Percentiles rank a stretch among this genome's conserved stretches.
Conservation (phyloP, 2,113 vertebrate genomes). For the Nymphicus hollandicus region DNA sequence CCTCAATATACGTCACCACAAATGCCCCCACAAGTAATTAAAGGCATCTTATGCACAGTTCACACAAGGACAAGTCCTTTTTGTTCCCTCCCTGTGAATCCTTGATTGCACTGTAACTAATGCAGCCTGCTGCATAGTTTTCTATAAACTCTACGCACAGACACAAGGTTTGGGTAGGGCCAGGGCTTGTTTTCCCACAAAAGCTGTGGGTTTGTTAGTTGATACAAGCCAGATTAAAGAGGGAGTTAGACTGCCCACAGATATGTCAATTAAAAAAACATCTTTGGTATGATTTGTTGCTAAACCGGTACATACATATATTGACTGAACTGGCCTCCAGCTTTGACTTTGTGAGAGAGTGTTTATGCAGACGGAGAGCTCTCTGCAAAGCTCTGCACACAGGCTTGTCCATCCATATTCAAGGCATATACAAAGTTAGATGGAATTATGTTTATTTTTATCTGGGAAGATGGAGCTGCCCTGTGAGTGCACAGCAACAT, state of each 20-base stretch:
- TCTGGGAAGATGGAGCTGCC: not conserved
- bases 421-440: not conserved
- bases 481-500: not conserved
- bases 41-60: conserved; percentile 32
- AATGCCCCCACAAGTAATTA: conserved; percentile 14
- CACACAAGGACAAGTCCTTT: conserved; percentile 35
- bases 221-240: not conserved
- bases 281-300: not conserved
- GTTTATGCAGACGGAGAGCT: not conserved
- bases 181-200: not conserved
- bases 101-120: conserved; percentile 21
- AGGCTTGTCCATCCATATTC: not conserved
- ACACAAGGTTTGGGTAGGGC: not conserved
- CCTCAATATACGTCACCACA: not conserved
- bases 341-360: not conserved
- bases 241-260: not conserved
- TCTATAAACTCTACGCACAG: not conserved
- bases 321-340: not conserved
- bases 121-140: conserved; percentile 25
- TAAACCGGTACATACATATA: not conserved
- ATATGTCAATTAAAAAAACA: not conserved
- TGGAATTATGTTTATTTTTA: conserved; percentile 13
- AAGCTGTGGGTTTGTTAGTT: conserved; percentile 2
- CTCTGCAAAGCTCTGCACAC: not conserved
- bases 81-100: conserved; percentile 1